Conservation (phyloP, 2,888 invertebrate genomes). For the Acleris holmiana region DNA sequence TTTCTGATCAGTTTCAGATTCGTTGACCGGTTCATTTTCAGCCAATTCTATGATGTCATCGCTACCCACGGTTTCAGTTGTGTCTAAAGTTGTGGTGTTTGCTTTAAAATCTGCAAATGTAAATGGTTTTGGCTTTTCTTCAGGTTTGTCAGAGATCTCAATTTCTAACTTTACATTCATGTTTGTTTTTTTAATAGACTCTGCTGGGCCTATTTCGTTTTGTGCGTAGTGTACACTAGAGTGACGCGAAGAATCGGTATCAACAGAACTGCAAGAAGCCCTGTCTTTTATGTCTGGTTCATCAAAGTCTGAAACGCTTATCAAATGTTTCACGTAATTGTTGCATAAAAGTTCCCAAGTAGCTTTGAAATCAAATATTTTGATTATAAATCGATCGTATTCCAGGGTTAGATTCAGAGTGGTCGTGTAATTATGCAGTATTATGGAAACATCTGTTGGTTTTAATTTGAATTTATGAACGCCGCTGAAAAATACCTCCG, state of each 20-base stretch:
- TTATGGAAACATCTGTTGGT: constrained; percentile 85
- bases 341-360: constrained; percentile 86
- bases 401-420: constrained; percentile 80
- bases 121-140: constrained; percentile 74
- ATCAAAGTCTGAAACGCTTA: constrained; percentile 72
- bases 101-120: constrained; percentile 85
- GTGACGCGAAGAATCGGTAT: constrained; percentile 70
- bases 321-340: constrained; percentile 79
- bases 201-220: constrained; percentile 44
- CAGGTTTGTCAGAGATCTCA: constrained; percentile 41
- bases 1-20: constrained; percentile 17
- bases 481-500: constrained; percentile 92
- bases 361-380: constrained; percentile 85
- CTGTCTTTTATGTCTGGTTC: constrained; percentile 65
- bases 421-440: constrained; percentile 84
- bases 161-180: constrained; percentile 37
- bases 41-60: constrained; percentile 32
- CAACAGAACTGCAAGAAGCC: constrained; percentile 70
- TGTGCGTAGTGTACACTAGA: constrained; percentile 69
- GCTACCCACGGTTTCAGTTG: constrained; percentile 36
- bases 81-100: constrained; percentile 54
- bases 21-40: constrained; percentile 38
- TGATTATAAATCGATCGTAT: constrained; percentile 84
- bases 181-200: constrained; percentile 42
- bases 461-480: constrained; percentile 86